These are phyloP conservation scores for Nemurella pictetii DNA, from an alignment of 2,888 invertebrate genomes.

Conservation along the genomic window DNA sequence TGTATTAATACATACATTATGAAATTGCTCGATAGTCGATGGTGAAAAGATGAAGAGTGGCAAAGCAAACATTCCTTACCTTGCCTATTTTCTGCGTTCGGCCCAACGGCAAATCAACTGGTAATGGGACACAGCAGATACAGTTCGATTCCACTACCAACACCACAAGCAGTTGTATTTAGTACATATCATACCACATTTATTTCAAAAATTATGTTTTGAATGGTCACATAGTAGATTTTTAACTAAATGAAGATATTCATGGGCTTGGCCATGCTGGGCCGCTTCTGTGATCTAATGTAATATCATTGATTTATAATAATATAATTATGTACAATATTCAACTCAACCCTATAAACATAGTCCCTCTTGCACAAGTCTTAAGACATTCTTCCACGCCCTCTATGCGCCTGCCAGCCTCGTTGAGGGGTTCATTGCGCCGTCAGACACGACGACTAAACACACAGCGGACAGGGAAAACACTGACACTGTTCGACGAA, in stretches of 20 bases:
- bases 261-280: constrained; percentile 23
- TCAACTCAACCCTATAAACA: neutral
- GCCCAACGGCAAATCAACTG: too few relatives aligned
- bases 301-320: neutral
- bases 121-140: too few relatives aligned
- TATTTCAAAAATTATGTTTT: constrained; percentile 35
- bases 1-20: too few relatives aligned
- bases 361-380: neutral
- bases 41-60: too few relatives aligned
- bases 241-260: constrained; percentile 25
- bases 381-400: neutral
- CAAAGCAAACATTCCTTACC: too few relatives aligned
- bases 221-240: constrained; percentile 27
- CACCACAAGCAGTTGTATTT: neutral
- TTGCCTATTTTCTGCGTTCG: too few relatives aligned
- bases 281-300: neutral
- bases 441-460: neutral
- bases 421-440: neutral
- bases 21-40: too few relatives aligned
- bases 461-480: constrained; percentile 1
- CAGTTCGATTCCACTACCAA: too few relatives aligned
- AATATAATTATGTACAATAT: constrained; percentile 16
- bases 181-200: constrained; percentile 36
- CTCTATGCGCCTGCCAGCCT: neutral
- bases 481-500: neutral